These are phyloP conservation scores for Tachuris rubrigastra DNA, from an alignment of 2,113 vertebrate genomes.

Conservation along the genomic window DNA sequence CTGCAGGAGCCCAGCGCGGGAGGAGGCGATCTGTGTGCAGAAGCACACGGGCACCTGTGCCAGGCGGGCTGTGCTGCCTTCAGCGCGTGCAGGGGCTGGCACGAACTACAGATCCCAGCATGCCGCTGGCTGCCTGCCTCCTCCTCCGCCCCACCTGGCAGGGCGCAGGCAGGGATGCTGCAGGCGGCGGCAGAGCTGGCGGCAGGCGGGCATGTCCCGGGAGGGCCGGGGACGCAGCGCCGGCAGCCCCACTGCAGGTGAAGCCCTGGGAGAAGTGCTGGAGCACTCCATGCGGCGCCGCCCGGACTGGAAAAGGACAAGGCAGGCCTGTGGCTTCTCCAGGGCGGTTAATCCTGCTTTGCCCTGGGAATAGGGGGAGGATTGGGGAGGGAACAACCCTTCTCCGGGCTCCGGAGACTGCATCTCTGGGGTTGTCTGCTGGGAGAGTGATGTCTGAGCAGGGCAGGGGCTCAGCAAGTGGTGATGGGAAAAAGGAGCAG, in stretches of 20 bases:
- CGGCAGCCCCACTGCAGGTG: background rate
- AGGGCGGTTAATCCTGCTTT: background rate
- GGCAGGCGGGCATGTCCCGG: background rate
- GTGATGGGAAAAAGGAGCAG: background rate
- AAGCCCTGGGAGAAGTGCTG: background rate
- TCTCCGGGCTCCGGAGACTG: background rate
- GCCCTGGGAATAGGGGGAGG: background rate
- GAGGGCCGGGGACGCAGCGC: background rate
- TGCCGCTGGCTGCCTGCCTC: background rate
- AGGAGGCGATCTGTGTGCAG: background rate
- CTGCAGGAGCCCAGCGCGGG: background rate
- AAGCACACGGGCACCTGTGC: background rate
- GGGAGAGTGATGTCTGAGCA: background rate
- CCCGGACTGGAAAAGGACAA: background rate
- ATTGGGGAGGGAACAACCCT: background rate
- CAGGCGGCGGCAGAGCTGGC: background rate
- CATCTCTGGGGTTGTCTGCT: background rate
- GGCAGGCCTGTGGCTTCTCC: constrained; percentile 3
- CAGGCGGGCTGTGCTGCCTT: background rate
- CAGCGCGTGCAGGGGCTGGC: background rate
- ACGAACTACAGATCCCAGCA: constrained; percentile 55
- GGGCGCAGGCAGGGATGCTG: constrained; percentile 26
- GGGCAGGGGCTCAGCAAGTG: background rate
- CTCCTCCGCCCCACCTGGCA: background rate
- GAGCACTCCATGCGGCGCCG: background rate